Evolutionary conservation across 2,797 vertebrate genomes (phyloP).

Genomic region (Pteronotus mesoamericanus): DNA sequence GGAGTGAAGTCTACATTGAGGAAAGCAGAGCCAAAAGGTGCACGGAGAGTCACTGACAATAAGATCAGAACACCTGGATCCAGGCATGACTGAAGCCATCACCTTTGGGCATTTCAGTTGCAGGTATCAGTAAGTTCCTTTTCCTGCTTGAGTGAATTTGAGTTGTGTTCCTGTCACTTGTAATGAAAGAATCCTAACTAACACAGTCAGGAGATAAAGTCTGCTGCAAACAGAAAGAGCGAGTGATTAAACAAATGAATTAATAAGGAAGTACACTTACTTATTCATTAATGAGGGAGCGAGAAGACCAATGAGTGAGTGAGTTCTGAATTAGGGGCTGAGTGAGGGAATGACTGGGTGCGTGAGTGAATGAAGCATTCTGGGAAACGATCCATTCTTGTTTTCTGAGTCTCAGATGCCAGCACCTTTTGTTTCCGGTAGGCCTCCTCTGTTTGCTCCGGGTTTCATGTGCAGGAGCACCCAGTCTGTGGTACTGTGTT

Average conservation of each 20-base stretch:
- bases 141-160: neutral
- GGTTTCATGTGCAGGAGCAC: neutral
- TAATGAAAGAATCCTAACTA: neutral
- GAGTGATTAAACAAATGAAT: neutral
- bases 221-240: neutral
- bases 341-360: neutral
- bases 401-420: neutral
- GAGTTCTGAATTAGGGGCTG: neutral
- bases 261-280: neutral
- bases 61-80: neutral
- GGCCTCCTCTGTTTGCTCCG: rapidly evolving
- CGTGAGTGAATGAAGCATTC: neutral
- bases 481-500: neutral
- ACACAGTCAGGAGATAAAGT: neutral
- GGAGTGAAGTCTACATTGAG: neutral
- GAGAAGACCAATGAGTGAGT: neutral
- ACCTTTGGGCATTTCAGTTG: neutral
- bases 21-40: neutral
- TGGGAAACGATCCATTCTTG: neutral
- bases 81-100: neutral
- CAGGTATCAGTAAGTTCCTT: neutral
- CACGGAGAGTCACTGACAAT: neutral
- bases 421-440: neutral
- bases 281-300: neutral
- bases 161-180: neutral